Conservation (phyloP, 2,797 vertebrate species). For the Heterohyrax brucei region DNA sequence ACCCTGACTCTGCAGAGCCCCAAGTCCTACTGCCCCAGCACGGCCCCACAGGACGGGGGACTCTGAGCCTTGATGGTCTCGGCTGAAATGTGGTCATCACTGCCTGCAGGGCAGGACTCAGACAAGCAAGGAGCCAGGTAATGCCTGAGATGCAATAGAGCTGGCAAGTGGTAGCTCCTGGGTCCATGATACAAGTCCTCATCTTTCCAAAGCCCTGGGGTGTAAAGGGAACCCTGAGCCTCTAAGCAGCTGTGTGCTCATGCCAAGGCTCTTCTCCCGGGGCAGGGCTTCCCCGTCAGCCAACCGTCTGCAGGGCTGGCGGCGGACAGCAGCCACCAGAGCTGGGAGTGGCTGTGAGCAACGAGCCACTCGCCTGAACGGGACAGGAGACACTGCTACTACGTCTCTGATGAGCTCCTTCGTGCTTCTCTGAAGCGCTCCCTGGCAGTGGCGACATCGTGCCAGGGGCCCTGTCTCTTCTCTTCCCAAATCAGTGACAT, state of each 20-base stretch:
- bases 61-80: not conserved
- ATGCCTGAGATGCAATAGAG: rapidly evolving
- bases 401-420: too few species aligned
- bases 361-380: not conserved
- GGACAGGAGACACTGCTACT: not conserved
- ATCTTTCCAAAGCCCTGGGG: rapidly evolving
- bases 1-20: too few species aligned
- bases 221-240: rapidly evolving
- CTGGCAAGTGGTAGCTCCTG: too few species aligned
- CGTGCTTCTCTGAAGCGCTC: not conserved
- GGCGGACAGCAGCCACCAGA: not conserved
- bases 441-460: too few species aligned
- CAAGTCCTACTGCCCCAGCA: rapidly evolving
- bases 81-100: rapidly evolving
- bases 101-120: not conserved
- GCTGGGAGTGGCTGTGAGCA: too few species aligned
- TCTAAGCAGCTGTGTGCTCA: not conserved
- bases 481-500: not conserved
- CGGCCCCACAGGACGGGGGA: not conserved
- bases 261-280: too few species aligned
- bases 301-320: too few species aligned
- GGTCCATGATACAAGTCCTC: rapidly evolving
- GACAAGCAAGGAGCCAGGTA: rapidly evolving
- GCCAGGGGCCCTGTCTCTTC: not conserved
- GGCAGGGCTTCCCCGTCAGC: not conserved